A percentile compares a stretch with the other conserved stretches of the same genome.
These are phyloP conservation scores for Botia almorhae DNA, from an alignment of 2,797 vertebrate species.

Conservation along the genomic window DNA sequence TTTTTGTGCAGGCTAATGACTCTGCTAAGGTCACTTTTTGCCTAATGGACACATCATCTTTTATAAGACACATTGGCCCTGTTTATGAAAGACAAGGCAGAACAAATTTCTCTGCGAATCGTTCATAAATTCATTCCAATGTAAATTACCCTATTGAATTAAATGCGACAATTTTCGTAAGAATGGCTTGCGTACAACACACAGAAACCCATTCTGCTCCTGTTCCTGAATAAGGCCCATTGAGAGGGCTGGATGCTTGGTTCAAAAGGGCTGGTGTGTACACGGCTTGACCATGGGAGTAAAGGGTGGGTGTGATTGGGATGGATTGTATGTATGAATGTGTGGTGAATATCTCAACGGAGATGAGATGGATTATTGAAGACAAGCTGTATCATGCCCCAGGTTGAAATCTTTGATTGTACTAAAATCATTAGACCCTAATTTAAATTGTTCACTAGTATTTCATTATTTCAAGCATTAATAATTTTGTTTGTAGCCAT, in stretches of 20 bases:
- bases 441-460: conserved; percentile 17
- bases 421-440: background rate
- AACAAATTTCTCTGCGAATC: background rate
- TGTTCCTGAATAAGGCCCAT: background rate
- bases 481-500: conserved; percentile 27
- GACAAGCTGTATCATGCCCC: background rate
- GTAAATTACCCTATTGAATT: background rate
- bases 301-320: conserved; percentile 66
- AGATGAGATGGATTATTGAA: background rate
- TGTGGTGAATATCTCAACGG: conserved; percentile 57
- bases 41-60: conserved; percentile 7
- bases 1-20: background rate
- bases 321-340: conserved; percentile 57
- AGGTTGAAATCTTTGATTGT: conserved; percentile 40
- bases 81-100: background rate
- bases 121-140: background rate
- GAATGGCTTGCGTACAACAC: background rate
- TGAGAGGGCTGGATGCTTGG: background rate
- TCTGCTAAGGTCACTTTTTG: conserved; percentile 18
- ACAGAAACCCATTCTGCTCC: background rate
- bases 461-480: conserved; percentile 21
- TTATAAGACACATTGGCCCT: background rate
- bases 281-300: conserved; percentile 71
- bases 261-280: background rate
- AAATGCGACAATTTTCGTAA: background rate